Evolutionary conservation across 2,888 invertebrate species (phyloP), one percentile per base, ranked within the genome.

Genomic region (Cerastis rubricosa): DNA sequence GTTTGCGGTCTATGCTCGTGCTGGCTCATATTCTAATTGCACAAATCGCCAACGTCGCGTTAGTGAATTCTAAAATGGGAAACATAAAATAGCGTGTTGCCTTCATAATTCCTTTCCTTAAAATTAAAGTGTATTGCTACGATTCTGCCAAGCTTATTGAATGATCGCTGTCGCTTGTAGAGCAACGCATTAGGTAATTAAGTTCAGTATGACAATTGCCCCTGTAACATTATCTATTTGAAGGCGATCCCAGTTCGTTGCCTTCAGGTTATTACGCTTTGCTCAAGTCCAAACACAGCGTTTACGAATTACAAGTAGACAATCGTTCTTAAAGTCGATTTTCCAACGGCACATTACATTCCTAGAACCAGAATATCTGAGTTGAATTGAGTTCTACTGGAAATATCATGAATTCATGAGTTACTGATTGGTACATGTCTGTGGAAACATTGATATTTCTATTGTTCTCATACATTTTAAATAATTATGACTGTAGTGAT

Each of bases 161-260:
- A 40, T 19, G 35, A 17, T 70, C 47, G 54, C 51, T 47, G 22
- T 64, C 35, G 22, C 7, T 59, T 61, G 22, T 80, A 71, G 19
- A 47, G 25, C 45, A n/a, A 80, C 63, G 47, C 64, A 78, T 64
- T 81, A 43, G 9, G 17, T 64, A 49, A 77, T 80, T 81, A 74
- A 66, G 25, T 66, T 74, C 51, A 51, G 8, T 51, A 66, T 54
- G 29, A 67, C 57, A 47, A 25, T 74, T 49, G 22, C 17, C 59
- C 35, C 19, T 45, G 81, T 81, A 81, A 66, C 66, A 61, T 47
- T 54, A 81, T 81, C 67, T 69, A 51, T 76, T 82, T 65, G 57
- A 40, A 59, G 57, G 54, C 51, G 64, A 75, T 69, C 63, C 43
- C 72, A 43, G 81, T 63, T 40, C 64, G 54, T 64, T 83, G 68